Evolutionary conservation across 2,113 vertebrate genomes (phyloP), one percentile per base, ranked within the genome.

Genomic region (Rallus limicola): DNA sequence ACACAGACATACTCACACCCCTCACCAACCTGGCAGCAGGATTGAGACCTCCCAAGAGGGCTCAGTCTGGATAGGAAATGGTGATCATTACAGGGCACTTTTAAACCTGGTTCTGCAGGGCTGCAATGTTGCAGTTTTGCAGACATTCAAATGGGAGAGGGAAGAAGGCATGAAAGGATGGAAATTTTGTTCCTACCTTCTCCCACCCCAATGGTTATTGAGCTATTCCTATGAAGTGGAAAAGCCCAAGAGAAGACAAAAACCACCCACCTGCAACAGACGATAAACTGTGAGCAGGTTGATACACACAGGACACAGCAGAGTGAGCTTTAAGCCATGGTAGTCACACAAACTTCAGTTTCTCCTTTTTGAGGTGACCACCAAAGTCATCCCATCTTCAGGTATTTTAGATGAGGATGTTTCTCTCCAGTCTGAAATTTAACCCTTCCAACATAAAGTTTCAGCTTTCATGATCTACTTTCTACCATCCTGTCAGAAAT

Each of bases 261-360:
- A 53, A 28, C 12, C 31, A 53, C 2, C 17, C 21, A 31, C 3
- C 26, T 76, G 24, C 53, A 80, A 56, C 5, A 56, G 34, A 10
- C 8, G 83, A 15, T 4, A 59, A 76, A 38, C 36, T 52, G n/a
- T 31, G 11, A 91, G 58, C 28, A 86, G 29, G n/a, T 29, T 38
- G 68, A 34, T 17, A 67, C 19, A 7, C 0, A 0, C 6, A 29
- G 34, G 58, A 33, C 1, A 1, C n/a, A 50, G 31, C 52, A 78
- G 31, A 82, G 8, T 2, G 21, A 17, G 6, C 55, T 79, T 82
- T 65, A 71, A 68, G 36, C 31, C 52, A 33, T 20, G 14, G 18
- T 20, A 50, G 16, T 36, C 46, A 24, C 16, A 50, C 1, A 0
- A 71, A 17, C 24, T 48, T 64, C 40, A 15, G 9, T 34, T 91